Evolutionary conservation across 2,797 vertebrate species (phyloP), one percentile per base, ranked within the genome.

Genomic region (Sebastes trivittatus): DNA sequence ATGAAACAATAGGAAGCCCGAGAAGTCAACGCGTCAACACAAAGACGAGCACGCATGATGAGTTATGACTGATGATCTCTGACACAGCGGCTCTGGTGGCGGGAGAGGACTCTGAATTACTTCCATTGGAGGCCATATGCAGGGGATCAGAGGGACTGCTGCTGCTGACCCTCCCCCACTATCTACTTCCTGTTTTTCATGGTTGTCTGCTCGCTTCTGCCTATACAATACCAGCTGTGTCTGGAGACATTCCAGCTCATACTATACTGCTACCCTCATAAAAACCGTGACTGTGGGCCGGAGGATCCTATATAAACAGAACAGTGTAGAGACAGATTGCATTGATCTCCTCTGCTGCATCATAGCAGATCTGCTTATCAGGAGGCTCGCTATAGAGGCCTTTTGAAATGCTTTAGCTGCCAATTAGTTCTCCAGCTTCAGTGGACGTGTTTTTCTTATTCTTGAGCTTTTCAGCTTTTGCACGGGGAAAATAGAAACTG

Each of bases 141-240:
- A 69, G 75, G 74, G 77, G 81, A 87, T 81, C 62, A 72, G 63
- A 78, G 63, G 78, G 75, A 16, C 55, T 38, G 74, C 74, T 56
- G 34, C 18, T 22, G 52, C 67, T 77, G 88, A 89, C 89, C 90
- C 85, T 89, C 85, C 93, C 92, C 91, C 91, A 90, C 72, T 27
- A 84, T 91, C 82, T 90, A 85, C 90, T 92, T 93, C 91, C 91
- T 93, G 91, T 91, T 91, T 92, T 89, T 88, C 91, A 91, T 91
- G 88, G 90, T 87, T 88, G 89, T 94, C 88, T 88, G 87, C 84
- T 85, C 6, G 68, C 85, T 89, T 87, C 87, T 93, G 86, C 80
- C 87, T 88, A 82, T 91, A 93, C 90, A 93, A 93, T 93, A 92
- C 83, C 80, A 89, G 90, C 89, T 92, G 92, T 93, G 90, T 91